Percentiles rank a stretch among this genome's conserved stretches.
phyloP scores from a whole-genome alignment of 2,888 invertebrate genomes.

The Listrodromus nycthemerus region DNA sequence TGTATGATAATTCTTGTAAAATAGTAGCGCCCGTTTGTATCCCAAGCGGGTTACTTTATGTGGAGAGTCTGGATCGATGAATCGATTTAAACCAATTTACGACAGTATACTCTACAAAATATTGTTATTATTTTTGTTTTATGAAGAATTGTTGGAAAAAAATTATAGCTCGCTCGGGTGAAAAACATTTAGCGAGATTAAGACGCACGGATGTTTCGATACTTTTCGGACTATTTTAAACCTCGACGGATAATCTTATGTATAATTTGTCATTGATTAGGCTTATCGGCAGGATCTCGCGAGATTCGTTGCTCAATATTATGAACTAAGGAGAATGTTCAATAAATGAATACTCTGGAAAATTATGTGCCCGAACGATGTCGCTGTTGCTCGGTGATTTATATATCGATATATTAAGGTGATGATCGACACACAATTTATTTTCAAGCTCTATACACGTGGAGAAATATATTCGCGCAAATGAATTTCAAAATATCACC shows the following conservation, averaged over 20 bases:
- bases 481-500: background rate
- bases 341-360: no score
- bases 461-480: background rate
- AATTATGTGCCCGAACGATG: no score
- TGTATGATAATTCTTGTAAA: background rate
- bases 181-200: background rate
- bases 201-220: background rate
- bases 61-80: background rate
- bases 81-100: background rate
- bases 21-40: background rate
- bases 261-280: background rate
- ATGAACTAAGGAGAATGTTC: background rate
- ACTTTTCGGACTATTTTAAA: background rate
- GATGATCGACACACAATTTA: no score
- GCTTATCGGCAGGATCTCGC: background rate
- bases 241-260: background rate
- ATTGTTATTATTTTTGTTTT: background rate
- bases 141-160: background rate
- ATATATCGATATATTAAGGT: no score
- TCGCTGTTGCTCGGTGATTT: no score
- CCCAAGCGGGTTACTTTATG: background rate
- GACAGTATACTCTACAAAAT: background rate
- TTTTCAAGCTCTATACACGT: no score
- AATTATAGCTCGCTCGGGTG: background rate
- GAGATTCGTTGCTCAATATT: background rate